phyloP scores from a whole-genome alignment of 1,140 invertebrate genomes.

The Cherax destructor region DNA sequence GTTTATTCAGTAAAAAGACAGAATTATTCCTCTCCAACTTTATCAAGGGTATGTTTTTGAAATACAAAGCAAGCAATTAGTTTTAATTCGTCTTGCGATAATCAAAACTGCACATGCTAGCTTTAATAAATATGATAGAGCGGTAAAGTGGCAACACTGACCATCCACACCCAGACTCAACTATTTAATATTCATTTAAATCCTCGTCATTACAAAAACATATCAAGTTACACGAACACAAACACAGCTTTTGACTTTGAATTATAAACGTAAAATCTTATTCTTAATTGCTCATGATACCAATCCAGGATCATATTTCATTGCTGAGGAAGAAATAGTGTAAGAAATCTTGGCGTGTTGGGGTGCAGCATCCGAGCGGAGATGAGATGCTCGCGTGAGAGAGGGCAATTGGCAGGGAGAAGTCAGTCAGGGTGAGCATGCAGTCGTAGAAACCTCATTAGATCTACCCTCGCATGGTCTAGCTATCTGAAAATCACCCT shows the following conservation, averaged over 20 bases:
- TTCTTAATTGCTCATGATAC: background rate
- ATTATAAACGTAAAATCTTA: slow-evolving; percentile 1
- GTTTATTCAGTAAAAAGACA: too few species aligned
- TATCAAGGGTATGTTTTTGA: too few species aligned
- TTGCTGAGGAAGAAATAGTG: background rate
- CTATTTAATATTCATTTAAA: background rate
- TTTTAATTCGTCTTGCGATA: background rate
- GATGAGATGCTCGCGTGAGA: slow-evolving; percentile 43
- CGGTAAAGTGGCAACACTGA: background rate
- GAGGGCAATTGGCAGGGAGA: slow-evolving; percentile 46
- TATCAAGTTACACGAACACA: background rate
- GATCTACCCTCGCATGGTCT: slow-evolving; percentile 3
- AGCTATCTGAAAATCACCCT: slow-evolving; percentile 12
- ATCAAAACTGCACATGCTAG: background rate
- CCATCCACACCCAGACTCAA: slow-evolving; percentile 15
- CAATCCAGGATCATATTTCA: background rate
- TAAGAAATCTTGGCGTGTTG: background rate
- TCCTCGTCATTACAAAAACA: background rate
- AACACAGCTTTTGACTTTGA: background rate
- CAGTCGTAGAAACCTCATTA: slow-evolving; percentile 38
- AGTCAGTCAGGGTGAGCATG: slow-evolving; percentile 35
- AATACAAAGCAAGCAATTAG: too few species aligned
- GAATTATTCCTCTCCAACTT: too few species aligned
- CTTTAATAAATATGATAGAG: background rate
- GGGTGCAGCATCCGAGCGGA: background rate